Evolutionary conservation across 2,797 vertebrate genomes (phyloP), one percentile per base, ranked within the genome.

Genomic region (Arrhamphus sclerolepis): DNA sequence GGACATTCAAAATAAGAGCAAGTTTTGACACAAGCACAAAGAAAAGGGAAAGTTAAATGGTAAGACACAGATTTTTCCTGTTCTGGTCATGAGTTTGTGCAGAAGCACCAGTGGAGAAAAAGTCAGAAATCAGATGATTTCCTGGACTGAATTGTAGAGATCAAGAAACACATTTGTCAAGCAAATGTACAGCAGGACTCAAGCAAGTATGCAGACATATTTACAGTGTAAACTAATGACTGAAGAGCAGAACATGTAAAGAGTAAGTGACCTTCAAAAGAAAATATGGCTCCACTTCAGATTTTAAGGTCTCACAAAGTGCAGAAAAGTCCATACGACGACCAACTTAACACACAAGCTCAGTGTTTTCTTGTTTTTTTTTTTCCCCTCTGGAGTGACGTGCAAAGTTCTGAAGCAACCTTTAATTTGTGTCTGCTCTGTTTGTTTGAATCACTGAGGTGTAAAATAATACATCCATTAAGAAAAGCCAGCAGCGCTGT

Each of bases 141-240:
- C 2, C 31, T 38, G 34, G 34, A 14, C 3, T 38, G 34, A 13
- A 16, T 14, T 16, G 5, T 16, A 5, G 13, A 38, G 34, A 2
- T 34, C 24, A 3, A 26, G 29, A 34, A 34, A 34, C 9, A 34
- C 31, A 7, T 31, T 31, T 52, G 39, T 64, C 54, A 72, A 59
- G 71, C 65, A 55, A 44, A 42, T 6, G 24, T 24, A 56, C 59
- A 80, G 61, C 71, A 24, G 55, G 64, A 38, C 28, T 44, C 40
- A 53, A 22, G 13, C 11, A 38, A 40, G 26, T 22, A 46, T 1
- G 47, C n/a, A 0, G 10, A 68, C n/a, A 48, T 77, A 85, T 86
- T 76, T 78, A 84, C 80, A 83, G 14, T 48, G 69, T 72, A 84
- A 81, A 83, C 72, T 34, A 66, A 31, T 0, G 52, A 59, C 62